These are phyloP conservation scores for Clusia tigrina DNA, from an alignment of 2,888 invertebrate species.

Conservation along the genomic window DNA sequence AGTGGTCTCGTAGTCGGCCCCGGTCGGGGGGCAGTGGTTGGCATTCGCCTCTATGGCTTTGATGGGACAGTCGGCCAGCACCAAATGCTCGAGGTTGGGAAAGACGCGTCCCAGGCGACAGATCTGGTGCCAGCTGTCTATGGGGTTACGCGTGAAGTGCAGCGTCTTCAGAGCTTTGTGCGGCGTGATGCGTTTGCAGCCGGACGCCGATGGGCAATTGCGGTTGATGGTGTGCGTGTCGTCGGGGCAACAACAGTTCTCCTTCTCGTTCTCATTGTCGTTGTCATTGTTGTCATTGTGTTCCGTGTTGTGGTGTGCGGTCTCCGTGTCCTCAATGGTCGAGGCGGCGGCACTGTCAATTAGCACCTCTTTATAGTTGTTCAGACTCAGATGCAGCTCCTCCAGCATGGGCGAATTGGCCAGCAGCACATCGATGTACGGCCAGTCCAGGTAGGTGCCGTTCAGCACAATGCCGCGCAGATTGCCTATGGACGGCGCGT, in stretches of 20 bases:
- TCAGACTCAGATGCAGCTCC: constrained; percentile 91
- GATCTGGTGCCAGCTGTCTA: constrained; percentile 85
- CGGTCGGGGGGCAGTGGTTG: constrained; percentile 37
- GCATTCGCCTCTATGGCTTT: constrained; percentile 58
- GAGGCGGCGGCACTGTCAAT: constrained; percentile 66
- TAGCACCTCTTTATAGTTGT: constrained; percentile 82
- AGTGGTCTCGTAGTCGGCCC: constrained; percentile 33
- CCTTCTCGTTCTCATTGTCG: constrained; percentile 11
- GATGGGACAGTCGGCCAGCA: constrained; percentile 87
- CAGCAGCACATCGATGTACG: constrained; percentile 78
- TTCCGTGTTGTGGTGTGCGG: constrained; percentile 33
- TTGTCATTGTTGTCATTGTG: constrained; percentile 21
- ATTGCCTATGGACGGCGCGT: constrained; percentile 65
- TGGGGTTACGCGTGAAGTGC: constrained; percentile 87
- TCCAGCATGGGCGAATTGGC: constrained; percentile 81
- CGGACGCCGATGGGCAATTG: constrained; percentile 29
- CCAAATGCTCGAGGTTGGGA: constrained; percentile 83
- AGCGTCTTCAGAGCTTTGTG: constrained; percentile 79
- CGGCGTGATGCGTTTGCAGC: constrained; percentile 60
- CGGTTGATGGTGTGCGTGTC: constrained; percentile 4
- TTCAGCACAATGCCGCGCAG: constrained; percentile 84
- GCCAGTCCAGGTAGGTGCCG: constrained; percentile 87
- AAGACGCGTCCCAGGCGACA: constrained; percentile 85
- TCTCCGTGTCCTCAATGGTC: constrained; percentile 14
- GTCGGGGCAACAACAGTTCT: not conserved